These are phyloP conservation scores for Scalopus aquaticus DNA, from an alignment of 2,113 vertebrate genomes.

Conservation along the genomic window DNA sequence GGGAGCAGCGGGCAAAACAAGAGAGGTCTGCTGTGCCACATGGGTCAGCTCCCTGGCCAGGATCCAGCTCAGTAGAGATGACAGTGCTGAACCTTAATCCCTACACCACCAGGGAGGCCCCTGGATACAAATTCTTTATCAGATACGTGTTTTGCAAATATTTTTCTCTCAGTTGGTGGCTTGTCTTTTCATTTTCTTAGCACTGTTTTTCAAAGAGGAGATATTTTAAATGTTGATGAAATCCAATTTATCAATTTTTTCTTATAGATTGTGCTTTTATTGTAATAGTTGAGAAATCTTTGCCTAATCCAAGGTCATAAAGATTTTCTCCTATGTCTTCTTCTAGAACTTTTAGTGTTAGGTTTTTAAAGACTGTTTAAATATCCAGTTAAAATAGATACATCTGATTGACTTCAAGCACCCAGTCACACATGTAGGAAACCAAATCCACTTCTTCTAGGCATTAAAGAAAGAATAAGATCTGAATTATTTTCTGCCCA, in stretches of 20 bases:
- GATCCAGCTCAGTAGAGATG: no score
- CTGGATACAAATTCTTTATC: not conserved
- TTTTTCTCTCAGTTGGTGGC: not conserved
- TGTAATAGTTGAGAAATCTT: not conserved
- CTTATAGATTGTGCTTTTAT: not conserved
- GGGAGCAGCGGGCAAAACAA: no score
- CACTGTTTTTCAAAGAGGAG: not conserved
- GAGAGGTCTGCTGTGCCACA: no score
- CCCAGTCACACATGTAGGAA: not conserved
- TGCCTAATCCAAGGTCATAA: not conserved
- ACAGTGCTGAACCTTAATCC: no score
- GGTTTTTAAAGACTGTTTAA: not conserved
- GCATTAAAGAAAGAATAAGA: not conserved
- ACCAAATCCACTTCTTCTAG: not conserved
- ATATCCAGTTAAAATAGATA: not conserved
- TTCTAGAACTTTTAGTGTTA: slow-evolving; percentile 4
- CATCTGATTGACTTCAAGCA: not conserved
- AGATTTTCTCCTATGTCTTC: slow-evolving; percentile 23
- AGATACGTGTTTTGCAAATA: not conserved
- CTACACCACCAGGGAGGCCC: no score
- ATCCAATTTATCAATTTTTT: not conserved
- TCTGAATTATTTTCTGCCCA: not conserved
- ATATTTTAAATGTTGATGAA: not conserved
- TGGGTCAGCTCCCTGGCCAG: no score
- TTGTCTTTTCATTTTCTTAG: slow-evolving; percentile 26